These are phyloP conservation scores for Coendou prehensilis DNA, from an alignment of 2,797 vertebrate species.

Conservation along the genomic window DNA sequence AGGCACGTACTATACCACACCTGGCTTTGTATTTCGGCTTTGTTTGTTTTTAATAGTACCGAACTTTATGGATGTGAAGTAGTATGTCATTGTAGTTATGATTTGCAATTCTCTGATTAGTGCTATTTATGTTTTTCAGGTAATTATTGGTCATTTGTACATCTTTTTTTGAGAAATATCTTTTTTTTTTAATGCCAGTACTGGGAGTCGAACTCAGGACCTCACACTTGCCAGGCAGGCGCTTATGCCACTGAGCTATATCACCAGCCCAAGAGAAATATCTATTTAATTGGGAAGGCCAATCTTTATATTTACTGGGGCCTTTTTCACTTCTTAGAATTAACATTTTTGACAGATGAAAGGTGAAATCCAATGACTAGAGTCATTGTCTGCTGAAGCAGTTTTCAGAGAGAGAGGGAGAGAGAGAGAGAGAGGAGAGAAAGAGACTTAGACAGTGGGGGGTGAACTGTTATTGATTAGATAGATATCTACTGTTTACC, in stretches of 20 bases:
- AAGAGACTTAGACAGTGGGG: neutral
- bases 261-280: neutral
- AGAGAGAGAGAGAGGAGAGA: neutral
- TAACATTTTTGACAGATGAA: slow-evolving; percentile 5
- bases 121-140: neutral
- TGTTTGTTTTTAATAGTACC: neutral
- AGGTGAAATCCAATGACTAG: neutral
- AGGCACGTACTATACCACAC: neutral
- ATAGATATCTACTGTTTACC: neutral
- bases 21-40: neutral
- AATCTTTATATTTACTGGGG: neutral
- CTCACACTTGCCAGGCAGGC: too few relatives aligned
- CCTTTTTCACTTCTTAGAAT: slow-evolving; percentile 46
- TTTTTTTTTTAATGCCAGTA: neutral
- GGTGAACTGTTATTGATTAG: neutral
- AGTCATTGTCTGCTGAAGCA: neutral
- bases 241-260: too few relatives aligned
- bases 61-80: neutral
- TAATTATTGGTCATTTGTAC: neutral
- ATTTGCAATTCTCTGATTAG: neutral
- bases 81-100: neutral
- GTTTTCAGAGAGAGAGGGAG: neutral
- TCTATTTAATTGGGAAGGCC: neutral
- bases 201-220: too few relatives aligned
- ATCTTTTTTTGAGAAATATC: neutral